Evolutionary conservation across 2,797 vertebrate species (phyloP), one percentile per base, ranked within the genome.

Genomic region (Hippoglossus hippoglossus): DNA sequence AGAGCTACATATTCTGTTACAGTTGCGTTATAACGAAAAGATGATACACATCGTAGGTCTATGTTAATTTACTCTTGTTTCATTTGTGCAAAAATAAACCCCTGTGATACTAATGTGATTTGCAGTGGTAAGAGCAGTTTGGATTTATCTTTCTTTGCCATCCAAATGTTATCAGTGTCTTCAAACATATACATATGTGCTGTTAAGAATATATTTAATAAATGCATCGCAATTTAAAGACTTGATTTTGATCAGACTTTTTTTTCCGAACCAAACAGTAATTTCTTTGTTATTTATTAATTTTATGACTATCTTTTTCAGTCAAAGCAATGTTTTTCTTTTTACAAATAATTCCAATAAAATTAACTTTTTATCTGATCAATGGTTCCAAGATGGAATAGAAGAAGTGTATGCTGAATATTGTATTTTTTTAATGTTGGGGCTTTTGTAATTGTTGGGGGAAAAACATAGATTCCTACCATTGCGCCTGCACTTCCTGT

Each of bases 121-220:
- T 87, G 67, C 65, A 54, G 69, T 77, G 76, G 57, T 28, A 70
- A 71, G 44, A 57, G 39, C 28, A 53, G 28, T 77, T 70, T 70
- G 0, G 7, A 44, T 76, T 63, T 19, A n/a, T 49, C 7, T 66
- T 3, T 51, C 18, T 66, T 78, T 82, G 24, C 51, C 26, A 77
- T 79, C 44, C 61, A 69, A 54, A 53, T 64, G 9, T 74, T 81
- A 77, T 63, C 78, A 46, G 24, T 82, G 67, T 67, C 44, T 68
- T 63, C 31, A 72, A 75, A 69, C 47, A 63, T 64, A 49, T 34
- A 51, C 22, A 3, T 59, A 67, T 71, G 56, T 75, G 26, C 55
- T 82, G 21, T 63, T 75, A 81, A 80, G 52, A 64, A 83, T 62
- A 73, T 85, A 87, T 91, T 90, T 84, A 90, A 89, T 91, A 90